A percentile compares a stretch with the other conserved stretches of the same genome.
Evolutionary conservation across 1,140 invertebrate species (phyloP).

Genomic region (Phymorhynchus buccinoides): DNA sequence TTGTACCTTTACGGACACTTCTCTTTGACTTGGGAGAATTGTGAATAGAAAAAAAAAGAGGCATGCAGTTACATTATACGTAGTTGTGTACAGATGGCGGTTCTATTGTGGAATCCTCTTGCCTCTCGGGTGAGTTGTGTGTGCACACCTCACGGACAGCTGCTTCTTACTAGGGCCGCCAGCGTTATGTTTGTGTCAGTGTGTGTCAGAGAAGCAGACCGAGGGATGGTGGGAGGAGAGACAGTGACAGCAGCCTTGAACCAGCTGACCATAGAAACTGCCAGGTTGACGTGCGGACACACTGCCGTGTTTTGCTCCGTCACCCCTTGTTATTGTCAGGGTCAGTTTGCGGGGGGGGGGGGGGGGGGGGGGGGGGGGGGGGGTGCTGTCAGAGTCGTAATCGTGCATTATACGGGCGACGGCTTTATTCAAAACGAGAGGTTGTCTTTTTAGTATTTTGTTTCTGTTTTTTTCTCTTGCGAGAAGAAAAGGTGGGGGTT

Average conservation of each 20-base stretch:
- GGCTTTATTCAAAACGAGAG: too few relatives aligned
- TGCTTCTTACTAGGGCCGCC: background rate
- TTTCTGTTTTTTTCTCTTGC: too few relatives aligned
- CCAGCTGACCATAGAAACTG: background rate
- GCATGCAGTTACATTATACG: too few relatives aligned
- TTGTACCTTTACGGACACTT: too few relatives aligned
- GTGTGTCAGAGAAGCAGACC: background rate
- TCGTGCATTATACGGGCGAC: background rate
- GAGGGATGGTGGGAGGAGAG: background rate
- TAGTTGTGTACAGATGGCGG: background rate
- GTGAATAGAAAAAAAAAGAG: background rate
- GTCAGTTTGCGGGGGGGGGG: too few relatives aligned
- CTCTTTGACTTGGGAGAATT: too few relatives aligned
- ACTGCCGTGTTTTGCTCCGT: background rate
- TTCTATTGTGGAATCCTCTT: background rate
- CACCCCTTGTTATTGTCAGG: background rate
- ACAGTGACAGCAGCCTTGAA: background rate
- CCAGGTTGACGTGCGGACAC: slow-evolving; percentile 2
- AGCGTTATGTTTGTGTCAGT: background rate
- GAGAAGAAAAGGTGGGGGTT: too few relatives aligned
- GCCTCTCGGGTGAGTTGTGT: background rate
- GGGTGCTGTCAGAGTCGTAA: too few relatives aligned
- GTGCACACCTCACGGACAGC: background rate
- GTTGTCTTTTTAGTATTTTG: too few relatives aligned
- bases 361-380: too few relatives aligned